Evolutionary conservation across 2,888 invertebrate species (phyloP).

Genomic region (Cerastis rubricosa): DNA sequence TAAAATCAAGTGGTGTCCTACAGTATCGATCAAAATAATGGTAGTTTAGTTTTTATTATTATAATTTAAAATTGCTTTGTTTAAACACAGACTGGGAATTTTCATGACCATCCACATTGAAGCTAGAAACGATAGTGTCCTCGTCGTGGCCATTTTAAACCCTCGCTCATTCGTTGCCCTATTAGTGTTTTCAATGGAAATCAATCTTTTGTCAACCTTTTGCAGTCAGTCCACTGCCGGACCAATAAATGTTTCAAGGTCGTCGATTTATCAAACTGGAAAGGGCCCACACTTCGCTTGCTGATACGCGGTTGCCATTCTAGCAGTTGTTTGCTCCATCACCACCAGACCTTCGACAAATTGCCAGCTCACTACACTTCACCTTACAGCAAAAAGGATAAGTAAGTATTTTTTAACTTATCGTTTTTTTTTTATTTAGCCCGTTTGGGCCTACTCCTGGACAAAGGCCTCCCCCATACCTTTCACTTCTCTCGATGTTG

Average conservation of each 20-base stretch:
- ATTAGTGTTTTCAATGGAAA: not conserved
- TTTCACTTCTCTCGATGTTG: too few species aligned
- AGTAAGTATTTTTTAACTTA: not conserved
- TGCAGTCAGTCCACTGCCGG: not conserved
- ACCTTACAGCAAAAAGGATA: not conserved
- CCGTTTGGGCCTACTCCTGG: too few species aligned
- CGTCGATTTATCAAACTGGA: not conserved
- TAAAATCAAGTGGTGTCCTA: not conserved
- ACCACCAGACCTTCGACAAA: not conserved
- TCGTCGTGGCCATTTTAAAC: not conserved
- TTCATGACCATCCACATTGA: not conserved
- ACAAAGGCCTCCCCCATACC: too few species aligned
- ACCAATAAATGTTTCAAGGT: not conserved
- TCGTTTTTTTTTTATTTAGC: not conserved
- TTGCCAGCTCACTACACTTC: not conserved
- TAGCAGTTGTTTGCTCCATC: not conserved
- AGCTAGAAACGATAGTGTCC: not conserved
- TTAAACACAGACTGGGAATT: not conserved
- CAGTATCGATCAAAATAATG: constrained; percentile 8
- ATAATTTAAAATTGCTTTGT: not conserved
- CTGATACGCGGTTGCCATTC: not conserved
- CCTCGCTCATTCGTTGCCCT: not conserved
- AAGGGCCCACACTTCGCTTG: not conserved
- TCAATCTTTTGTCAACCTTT: not conserved
- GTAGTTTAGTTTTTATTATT: not conserved